Conservation (phyloP, 1,140 invertebrate genomes). For the Hylaeus volcanicus region DNA sequence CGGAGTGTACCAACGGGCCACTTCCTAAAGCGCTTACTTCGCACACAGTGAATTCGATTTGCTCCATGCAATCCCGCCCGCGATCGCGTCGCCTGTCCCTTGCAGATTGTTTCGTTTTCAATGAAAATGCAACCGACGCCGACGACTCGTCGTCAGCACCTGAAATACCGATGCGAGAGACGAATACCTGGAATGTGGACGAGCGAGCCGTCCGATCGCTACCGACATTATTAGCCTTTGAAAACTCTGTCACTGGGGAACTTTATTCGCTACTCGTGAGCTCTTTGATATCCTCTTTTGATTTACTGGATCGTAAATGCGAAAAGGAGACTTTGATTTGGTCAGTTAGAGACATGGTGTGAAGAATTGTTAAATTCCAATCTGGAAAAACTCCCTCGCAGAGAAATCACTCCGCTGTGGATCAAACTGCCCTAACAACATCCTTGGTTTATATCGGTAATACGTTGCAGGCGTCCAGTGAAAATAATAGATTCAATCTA, state of each 20-base stretch:
- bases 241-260: no score
- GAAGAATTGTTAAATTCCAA: no score
- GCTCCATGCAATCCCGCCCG: conserved; percentile 8
- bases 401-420: no score
- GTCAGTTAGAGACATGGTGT: no score
- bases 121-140: not conserved
- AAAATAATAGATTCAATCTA: not conserved
- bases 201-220: not conserved
- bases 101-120: conserved; percentile 36
- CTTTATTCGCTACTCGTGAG: no score
- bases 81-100: conserved; percentile 26
- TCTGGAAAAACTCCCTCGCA: no score
- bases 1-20: conserved; percentile 11
- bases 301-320: no score
- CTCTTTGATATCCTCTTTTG: no score
- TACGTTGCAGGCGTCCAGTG: no score
- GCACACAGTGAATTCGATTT: conserved; percentile 41
- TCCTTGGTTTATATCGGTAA: no score
- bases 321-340: no score
- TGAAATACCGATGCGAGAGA: not conserved
- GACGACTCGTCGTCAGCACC: not conserved
- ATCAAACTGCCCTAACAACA: no score
- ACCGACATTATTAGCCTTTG: not conserved
- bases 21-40: conserved; percentile 52
- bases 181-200: not conserved